Percentiles rank a stretch among this genome's conserved stretches.
These are phyloP conservation scores for Matsumurasca onukii DNA, from an alignment of 1,140 invertebrate species.

Conservation along the genomic window DNA sequence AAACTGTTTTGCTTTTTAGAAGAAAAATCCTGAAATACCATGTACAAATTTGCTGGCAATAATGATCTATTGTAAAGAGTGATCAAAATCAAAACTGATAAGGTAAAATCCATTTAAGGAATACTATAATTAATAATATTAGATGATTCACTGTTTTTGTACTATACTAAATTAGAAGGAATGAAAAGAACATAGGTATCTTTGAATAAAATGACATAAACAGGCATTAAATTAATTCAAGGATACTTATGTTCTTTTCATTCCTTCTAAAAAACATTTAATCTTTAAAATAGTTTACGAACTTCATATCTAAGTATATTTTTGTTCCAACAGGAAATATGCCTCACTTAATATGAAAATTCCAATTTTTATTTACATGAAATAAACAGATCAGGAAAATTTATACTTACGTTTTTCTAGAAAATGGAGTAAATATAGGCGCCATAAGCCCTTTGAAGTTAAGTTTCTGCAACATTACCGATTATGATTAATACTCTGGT, in stretches of 20 bases:
- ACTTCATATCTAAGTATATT: background rate
- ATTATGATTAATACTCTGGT: too few species aligned
- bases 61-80: too few species aligned
- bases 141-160: too few species aligned
- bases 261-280: background rate
- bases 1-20: too few species aligned
- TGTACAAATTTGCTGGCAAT: too few species aligned
- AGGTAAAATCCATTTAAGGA: too few species aligned
- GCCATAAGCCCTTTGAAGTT: slow-evolving; percentile 59
- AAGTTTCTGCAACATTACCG: slow-evolving; percentile 36
- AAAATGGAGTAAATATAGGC: slow-evolving; percentile 67
- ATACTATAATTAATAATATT: too few species aligned
- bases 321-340: background rate
- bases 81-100: too few species aligned
- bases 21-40: too few species aligned
- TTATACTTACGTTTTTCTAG: slow-evolving; percentile 35
- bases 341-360: background rate
- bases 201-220: too few species aligned
- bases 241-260: background rate
- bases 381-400: background rate
- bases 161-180: too few species aligned
- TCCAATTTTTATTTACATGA: slow-evolving; percentile 48
- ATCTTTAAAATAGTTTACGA: background rate
- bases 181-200: too few species aligned
- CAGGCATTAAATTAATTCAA: background rate